A percentile compares a stretch with the other conserved stretches of the same genome.
These are phyloP conservation scores for Phycodurus eques DNA, from an alignment of 2,113 vertebrate species.

Conservation along the genomic window DNA sequence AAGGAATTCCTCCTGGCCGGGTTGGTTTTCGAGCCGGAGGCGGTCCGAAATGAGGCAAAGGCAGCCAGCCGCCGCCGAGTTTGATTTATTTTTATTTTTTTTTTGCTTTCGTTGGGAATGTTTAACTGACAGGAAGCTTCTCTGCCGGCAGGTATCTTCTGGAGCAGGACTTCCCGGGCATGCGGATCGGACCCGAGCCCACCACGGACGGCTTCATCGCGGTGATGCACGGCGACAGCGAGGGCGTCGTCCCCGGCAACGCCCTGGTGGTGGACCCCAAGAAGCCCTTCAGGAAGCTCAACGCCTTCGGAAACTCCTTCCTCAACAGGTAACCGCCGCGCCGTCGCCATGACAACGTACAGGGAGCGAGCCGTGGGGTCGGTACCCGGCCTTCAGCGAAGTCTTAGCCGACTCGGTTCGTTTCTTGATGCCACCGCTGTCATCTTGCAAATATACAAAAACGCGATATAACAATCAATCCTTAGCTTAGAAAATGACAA, in stretches of 20 bases:
- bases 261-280: conserved; percentile 94
- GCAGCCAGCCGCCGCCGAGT: no score
- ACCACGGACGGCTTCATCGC: conserved; percentile 97
- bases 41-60: no score
- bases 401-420: no score
- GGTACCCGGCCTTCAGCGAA: no score
- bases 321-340: conserved; percentile 81
- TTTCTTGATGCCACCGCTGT: no score
- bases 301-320: conserved; percentile 94
- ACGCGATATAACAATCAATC: no score
- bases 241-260: conserved; percentile 90
- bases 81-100: not conserved
- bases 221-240: conserved; percentile 91
- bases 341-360: no score
- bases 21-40: no score
- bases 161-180: conserved; percentile 95
- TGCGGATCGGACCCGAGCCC: conserved; percentile 95
- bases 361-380: no score
- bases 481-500: no score
- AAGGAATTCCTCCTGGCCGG: no score
- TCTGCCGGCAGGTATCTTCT: conserved; percentile 79
- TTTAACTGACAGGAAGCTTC: not conserved
- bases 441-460: no score
- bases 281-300: conserved; percentile 92
- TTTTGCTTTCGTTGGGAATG: not conserved